A percentile compares a stretch with the other conserved stretches of the same genome.
Conservation (phyloP, 2,113 vertebrate species). For the Tiliqua scincoides region DNA sequence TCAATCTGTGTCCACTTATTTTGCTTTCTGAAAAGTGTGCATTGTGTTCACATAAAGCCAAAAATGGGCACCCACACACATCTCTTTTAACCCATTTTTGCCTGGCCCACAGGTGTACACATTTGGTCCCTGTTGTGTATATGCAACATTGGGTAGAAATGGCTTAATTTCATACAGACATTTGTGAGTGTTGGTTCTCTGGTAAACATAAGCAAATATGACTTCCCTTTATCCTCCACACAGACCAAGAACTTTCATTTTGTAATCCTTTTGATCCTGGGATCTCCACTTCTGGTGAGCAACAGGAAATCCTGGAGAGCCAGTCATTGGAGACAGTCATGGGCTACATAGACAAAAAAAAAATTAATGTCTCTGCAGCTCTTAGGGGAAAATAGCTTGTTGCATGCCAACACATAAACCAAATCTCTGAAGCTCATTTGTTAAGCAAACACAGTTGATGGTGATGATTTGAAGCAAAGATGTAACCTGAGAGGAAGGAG, state of each 20-base stretch:
- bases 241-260: background rate
- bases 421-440: no score
- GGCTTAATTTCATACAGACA: background rate
- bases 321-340: no score
- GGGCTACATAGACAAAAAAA: background rate
- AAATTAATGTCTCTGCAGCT: no score
- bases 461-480: background rate
- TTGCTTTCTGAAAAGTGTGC: fast-evolving
- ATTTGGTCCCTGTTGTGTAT: no score
- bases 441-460: background rate
- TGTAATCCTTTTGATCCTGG: background rate
- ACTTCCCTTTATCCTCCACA: background rate
- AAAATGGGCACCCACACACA: background rate
- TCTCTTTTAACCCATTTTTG: no score
- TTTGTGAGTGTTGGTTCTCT: background rate
- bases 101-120: no score
- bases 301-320: no score
- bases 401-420: no score
- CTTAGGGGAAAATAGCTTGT: background rate
- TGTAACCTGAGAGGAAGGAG: background rate
- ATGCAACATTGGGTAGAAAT: no score
- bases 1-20: fast-evolving
- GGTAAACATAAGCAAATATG: background rate
- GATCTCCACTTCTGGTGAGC: background rate
- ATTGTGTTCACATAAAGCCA: background rate